A percentile compares a stretch with the other conserved stretches of the same genome.
phyloP scores from a whole-genome alignment of 2,113 vertebrate species.

The Ursus arctos region DNA sequence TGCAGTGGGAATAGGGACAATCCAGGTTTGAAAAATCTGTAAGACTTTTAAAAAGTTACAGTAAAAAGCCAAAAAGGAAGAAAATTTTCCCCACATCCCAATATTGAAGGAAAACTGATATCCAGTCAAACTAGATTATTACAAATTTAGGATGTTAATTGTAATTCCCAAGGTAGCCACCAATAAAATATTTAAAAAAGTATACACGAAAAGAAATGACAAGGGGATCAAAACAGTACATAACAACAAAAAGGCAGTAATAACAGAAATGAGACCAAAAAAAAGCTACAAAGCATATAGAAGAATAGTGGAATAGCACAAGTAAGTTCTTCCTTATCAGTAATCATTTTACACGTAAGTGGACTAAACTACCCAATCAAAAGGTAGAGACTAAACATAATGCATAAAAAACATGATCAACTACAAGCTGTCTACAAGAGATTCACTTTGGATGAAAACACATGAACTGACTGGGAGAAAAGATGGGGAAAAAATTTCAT shows the following conservation, averaged over 20 bases:
- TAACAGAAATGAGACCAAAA: not conserved
- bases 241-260: not conserved
- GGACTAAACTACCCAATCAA: conserved; percentile 9
- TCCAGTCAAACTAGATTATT: not conserved
- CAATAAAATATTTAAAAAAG: conserved; percentile 15
- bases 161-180: not conserved
- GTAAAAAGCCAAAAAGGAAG: not conserved
- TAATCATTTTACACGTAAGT: conserved; percentile 32
- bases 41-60: not conserved
- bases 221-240: not conserved
- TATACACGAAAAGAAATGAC: not conserved
- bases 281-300: not conserved
- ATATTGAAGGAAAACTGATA: conserved; percentile 20
- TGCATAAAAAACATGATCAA: not conserved
- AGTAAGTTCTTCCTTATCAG: not conserved
- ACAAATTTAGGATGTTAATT: not conserved
- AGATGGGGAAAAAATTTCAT: not conserved
- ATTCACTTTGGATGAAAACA: not conserved
- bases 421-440: not conserved
- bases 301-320: not conserved
- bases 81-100: not conserved
- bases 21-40: not conserved
- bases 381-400: not conserved
- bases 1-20: not conserved
- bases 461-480: not conserved